A percentile compares a stretch with the other conserved stretches of the same genome.
phyloP scores from a whole-genome alignment of 2,888 invertebrate genomes.

The Drosophila sordidapex region DNA sequence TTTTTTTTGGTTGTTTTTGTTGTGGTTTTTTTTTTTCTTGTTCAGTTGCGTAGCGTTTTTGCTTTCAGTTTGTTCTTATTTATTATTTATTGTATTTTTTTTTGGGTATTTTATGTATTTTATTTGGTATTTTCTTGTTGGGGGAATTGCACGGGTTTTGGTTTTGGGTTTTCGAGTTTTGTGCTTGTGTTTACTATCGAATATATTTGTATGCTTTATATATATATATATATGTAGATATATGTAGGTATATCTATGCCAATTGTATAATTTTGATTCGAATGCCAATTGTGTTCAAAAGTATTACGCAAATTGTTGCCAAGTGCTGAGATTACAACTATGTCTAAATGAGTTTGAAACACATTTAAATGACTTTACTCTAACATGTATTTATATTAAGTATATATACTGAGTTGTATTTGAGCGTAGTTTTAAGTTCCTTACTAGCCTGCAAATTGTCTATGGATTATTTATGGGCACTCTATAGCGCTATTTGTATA shows the following conservation, averaged over 20 bases:
- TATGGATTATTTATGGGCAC: conserved; percentile 21
- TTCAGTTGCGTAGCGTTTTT: conserved; percentile 25
- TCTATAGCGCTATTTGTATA: conserved; percentile 37
- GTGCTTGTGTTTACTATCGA: conserved; percentile 55
- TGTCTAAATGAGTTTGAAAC: conserved; percentile 24
- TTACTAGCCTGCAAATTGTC: conserved; percentile 38
- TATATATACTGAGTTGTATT: conserved; percentile 32
- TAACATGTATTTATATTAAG: conserved; percentile 21
- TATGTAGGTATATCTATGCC: conserved; percentile 47
- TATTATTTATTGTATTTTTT: conserved; percentile 15
- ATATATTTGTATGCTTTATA: conserved; percentile 40
- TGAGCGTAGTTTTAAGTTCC: conserved; percentile 50
- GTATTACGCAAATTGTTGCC: conserved; percentile 78
- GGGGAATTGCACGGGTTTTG: conserved; percentile 69
- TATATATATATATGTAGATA: background rate
- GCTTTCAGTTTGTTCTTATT: conserved; percentile 27
- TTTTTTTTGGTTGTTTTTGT: conserved; percentile 15
- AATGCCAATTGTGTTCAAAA: conserved; percentile 67
- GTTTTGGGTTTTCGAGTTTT: conserved; percentile 46
- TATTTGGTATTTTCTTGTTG: conserved; percentile 68
- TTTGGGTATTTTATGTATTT: conserved; percentile 16
- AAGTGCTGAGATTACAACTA: conserved; percentile 25
- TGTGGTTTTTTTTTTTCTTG: conserved; percentile 18
- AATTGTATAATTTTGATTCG: conserved; percentile 50
- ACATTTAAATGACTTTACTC: conserved; percentile 30